Conservation (phyloP, 2,797 vertebrate species). For the Gallinago stenura region DNA sequence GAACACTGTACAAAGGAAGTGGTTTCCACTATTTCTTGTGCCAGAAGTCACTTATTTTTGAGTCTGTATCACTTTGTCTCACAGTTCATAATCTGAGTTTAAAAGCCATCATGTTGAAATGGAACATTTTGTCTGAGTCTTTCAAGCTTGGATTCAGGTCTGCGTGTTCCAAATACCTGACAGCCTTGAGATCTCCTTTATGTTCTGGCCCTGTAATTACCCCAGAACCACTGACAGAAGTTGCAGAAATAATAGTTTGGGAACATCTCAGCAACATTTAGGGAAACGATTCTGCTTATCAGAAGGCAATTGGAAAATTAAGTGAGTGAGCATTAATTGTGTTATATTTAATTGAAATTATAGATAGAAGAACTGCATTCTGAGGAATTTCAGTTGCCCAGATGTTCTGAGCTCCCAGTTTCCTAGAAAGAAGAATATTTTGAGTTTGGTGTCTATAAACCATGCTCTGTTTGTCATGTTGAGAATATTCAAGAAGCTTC, state of each 20-base stretch:
- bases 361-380: not conserved
- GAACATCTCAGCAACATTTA: not conserved
- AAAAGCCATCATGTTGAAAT: not conserved
- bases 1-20: not conserved
- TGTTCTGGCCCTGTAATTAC: constrained; percentile 14
- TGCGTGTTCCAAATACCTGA: not conserved
- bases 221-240: not conserved
- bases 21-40: not conserved
- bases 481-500: not conserved
- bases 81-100: not conserved
- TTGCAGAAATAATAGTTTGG: constrained; percentile 21
- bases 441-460: not conserved
- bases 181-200: not conserved
- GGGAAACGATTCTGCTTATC: constrained; percentile 13
- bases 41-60: not conserved
- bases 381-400: not conserved
- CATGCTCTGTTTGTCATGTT: not conserved
- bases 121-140: not conserved
- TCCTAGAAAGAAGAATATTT: not conserved
- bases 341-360: constrained; percentile 7
- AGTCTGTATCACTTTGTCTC: not conserved
- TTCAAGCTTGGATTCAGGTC: not conserved
- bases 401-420: not conserved
- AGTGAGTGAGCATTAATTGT: not conserved
- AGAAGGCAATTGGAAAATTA: not conserved